phyloP scores from a whole-genome alignment of 2,797 vertebrate species.

The Oreonectes daqikongensis region DNA sequence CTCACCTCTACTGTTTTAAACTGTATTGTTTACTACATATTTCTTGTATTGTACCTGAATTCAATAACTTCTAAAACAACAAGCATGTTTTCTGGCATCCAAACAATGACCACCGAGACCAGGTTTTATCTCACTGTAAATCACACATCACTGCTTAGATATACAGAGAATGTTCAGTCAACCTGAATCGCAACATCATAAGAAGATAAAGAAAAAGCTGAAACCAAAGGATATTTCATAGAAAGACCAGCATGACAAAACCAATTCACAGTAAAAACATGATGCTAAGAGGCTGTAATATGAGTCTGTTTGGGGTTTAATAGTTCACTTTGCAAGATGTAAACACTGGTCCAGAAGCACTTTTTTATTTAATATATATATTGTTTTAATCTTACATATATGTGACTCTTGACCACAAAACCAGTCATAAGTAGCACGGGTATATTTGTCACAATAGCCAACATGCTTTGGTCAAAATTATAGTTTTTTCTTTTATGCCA shows the following conservation, averaged over 20 bases:
- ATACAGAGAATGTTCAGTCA: conserved; percentile 3
- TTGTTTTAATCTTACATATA: no score
- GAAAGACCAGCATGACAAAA: not conserved
- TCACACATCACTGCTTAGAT: not conserved
- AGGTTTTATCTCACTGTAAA: conserved; percentile 6
- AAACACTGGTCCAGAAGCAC: no score
- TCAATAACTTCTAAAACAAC: not conserved
- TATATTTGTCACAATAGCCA: no score
- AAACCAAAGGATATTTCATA: not conserved
- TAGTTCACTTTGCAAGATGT: no score
- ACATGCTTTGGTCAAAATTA: no score
- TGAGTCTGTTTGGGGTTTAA: not conserved
- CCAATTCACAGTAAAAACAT: not conserved
- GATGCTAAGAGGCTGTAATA: not conserved
- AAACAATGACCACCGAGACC: conserved; percentile 20
- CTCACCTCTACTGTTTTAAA: not conserved
- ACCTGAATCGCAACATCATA: not conserved
- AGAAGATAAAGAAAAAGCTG: not conserved
- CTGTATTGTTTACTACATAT: not conserved
- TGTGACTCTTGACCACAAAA: no score
- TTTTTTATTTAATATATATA: no score
- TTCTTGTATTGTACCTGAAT: not conserved
- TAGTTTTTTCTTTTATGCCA: no score
- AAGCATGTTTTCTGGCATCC: conserved; percentile 4
- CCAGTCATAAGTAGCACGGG: no score